phyloP scores from a whole-genome alignment of 2,113 vertebrate genomes.

The Pluvianellus socialis region DNA sequence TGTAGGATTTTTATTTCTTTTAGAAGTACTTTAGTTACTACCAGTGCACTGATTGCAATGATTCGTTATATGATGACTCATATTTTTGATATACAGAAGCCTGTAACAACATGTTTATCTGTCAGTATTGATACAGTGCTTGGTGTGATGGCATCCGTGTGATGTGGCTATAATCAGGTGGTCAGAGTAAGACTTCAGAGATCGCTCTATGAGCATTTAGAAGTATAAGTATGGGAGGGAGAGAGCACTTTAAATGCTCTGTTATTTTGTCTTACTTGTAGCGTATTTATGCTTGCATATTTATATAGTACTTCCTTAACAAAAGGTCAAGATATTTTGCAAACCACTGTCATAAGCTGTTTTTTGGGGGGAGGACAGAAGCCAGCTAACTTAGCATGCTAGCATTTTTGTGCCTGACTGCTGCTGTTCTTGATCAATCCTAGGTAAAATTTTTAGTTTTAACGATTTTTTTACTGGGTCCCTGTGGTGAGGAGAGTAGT shows the following conservation, averaged over 20 bases:
- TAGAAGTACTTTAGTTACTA: background rate
- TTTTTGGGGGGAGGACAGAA: background rate
- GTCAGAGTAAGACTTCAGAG: background rate
- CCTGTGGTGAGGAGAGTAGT: background rate
- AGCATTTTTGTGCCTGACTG: background rate
- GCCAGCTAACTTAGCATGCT: background rate
- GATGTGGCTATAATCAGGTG: background rate
- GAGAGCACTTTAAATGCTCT: background rate
- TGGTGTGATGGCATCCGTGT: background rate
- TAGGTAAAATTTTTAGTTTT: background rate
- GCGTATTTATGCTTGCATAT: background rate
- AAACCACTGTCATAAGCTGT: background rate
- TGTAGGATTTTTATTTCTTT: background rate
- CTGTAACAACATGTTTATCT: background rate
- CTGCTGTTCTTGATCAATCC: background rate
- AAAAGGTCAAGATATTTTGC: background rate
- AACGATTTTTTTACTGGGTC: background rate
- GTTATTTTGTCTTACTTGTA: background rate
- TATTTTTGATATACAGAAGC: background rate
- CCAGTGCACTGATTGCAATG: background rate
- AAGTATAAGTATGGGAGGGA: background rate
- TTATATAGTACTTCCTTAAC: background rate
- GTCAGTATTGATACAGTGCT: background rate
- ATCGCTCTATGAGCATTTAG: background rate
- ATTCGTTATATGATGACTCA: background rate